These are phyloP conservation scores for Cephus cinctus DNA, from an alignment of 1,140 invertebrate species.

Conservation along the genomic window DNA sequence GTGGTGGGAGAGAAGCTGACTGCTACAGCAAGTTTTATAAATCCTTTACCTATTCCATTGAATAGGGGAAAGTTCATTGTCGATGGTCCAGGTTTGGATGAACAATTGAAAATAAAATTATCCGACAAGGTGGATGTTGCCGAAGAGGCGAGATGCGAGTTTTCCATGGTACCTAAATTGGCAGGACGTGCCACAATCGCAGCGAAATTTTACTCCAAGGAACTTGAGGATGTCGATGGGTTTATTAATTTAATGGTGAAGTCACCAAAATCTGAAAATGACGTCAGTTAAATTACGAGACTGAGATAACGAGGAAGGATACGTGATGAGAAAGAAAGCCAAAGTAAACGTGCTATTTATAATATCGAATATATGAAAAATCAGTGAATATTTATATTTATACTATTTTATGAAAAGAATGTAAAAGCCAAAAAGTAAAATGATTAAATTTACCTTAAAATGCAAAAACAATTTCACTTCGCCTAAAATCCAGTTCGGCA, in stretches of 20 bases:
- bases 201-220: slow-evolving; percentile 78
- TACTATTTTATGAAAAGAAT: not conserved
- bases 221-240: slow-evolving; percentile 82
- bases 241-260: slow-evolving; percentile 65
- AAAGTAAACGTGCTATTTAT: slow-evolving; percentile 3
- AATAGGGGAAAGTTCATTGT: slow-evolving; percentile 75
- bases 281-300: not conserved
- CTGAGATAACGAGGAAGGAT: no score
- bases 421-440: not conserved
- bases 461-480: no score
- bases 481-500: no score
- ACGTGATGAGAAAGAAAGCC: slow-evolving; percentile 3
- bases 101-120: slow-evolving; percentile 70
- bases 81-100: slow-evolving; percentile 75
- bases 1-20: slow-evolving; percentile 64
- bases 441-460: slow-evolving; percentile 6
- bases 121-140: slow-evolving; percentile 64
- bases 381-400: no score
- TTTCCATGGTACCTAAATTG: slow-evolving; percentile 70
- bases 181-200: slow-evolving; percentile 73
- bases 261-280: slow-evolving; percentile 17
- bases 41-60: slow-evolving; percentile 76
- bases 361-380: no score
- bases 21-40: slow-evolving; percentile 72
- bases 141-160: slow-evolving; percentile 65